These are phyloP conservation scores for Argopecten irradians DNA, from an alignment of 1,140 invertebrate genomes.

Conservation along the genomic window DNA sequence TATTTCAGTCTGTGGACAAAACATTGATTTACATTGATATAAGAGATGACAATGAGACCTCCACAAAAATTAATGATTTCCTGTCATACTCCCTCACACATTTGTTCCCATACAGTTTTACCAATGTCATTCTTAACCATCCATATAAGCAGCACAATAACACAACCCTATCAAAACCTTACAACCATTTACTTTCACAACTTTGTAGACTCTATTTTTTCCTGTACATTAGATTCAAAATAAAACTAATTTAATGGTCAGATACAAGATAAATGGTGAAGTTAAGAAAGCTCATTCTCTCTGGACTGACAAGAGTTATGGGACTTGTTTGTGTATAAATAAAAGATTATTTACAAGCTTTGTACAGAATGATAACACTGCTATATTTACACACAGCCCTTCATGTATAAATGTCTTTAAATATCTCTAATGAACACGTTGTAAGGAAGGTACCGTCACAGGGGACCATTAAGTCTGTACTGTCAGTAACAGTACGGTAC, in stretches of 20 bases:
- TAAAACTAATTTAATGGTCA: background rate
- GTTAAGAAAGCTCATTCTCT: background rate
- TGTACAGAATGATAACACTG: background rate
- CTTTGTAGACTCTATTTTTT: background rate
- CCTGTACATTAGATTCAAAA: background rate
- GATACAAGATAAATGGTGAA: background rate
- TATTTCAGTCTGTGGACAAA: too few relatives aligned
- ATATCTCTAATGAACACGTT: background rate
- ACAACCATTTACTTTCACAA: background rate
- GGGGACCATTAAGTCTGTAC: too few relatives aligned
- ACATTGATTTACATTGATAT: too few relatives aligned
- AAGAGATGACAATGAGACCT: too few relatives aligned
- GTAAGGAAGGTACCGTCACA: background rate
- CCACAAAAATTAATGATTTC: too few relatives aligned
- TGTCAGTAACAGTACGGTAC: too few relatives aligned
- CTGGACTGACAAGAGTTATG: conserved; percentile 5
- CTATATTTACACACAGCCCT: conserved; percentile 16
- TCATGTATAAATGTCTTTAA: background rate
- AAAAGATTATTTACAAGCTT: conserved; percentile 19
- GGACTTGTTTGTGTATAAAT: conserved; percentile 13
- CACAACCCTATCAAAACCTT: background rate
- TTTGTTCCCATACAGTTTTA: background rate
- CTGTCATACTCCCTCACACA: background rate
- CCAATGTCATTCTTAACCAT: too few relatives aligned
- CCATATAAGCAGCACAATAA: too few relatives aligned